phyloP scores from a whole-genome alignment of 2,113 vertebrate genomes.

The Serinus canaria region DNA sequence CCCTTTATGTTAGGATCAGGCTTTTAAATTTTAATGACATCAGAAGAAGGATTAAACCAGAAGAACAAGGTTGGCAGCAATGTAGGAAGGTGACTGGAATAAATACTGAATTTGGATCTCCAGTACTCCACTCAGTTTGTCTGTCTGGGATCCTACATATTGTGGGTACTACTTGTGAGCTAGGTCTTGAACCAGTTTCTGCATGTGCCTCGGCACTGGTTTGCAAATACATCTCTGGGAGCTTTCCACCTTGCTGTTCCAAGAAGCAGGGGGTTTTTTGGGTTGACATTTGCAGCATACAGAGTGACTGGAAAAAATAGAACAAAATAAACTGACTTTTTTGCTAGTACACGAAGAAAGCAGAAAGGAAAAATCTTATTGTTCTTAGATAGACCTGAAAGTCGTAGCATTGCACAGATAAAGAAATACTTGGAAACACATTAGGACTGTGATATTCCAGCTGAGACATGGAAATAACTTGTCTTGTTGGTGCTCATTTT shows the following conservation, averaged over 20 bases:
- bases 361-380: background rate
- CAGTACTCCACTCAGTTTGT: background rate
- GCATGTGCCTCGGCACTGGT: background rate
- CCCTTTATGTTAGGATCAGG: background rate
- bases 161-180: background rate
- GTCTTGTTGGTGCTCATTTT: constrained; percentile 48
- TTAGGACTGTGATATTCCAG: constrained; percentile 6
- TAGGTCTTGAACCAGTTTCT: constrained; percentile 10
- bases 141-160: background rate
- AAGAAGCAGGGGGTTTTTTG: background rate
- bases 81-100: background rate
- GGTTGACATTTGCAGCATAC: background rate
- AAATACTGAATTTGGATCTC: background rate
- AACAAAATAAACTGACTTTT: background rate
- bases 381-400: constrained; percentile 45
- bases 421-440: constrained; percentile 32
- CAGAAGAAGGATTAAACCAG: background rate
- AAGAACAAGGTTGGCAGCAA: background rate
- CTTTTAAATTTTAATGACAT: background rate
- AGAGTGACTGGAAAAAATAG: background rate
- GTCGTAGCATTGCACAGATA: background rate
- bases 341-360: background rate
- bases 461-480: constrained; percentile 58
- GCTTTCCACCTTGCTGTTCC: background rate
- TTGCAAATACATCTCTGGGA: background rate